Percentiles rank a stretch among this genome's conserved stretches.
phyloP scores from a whole-genome alignment of 2,113 vertebrate species.

The Colossoma macropomum region DNA sequence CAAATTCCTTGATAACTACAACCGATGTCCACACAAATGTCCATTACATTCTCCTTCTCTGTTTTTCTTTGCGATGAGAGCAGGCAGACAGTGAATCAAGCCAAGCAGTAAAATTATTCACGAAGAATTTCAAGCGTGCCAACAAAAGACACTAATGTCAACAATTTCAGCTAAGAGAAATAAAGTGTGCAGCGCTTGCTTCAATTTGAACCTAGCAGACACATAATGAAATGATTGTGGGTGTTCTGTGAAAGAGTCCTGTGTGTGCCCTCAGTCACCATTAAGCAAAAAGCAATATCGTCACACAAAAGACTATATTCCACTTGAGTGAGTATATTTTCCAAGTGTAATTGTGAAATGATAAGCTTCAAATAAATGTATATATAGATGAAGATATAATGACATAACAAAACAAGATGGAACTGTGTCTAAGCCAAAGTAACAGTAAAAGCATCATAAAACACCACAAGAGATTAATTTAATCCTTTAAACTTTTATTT shows the following conservation, averaged over 20 bases:
- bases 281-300: conserved; percentile 36
- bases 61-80: conserved; percentile 11
- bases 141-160: conserved; percentile 18
- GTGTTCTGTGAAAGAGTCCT: conserved; percentile 18
- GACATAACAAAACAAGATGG: not conserved
- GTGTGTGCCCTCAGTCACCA: conserved; percentile 23
- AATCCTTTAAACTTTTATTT: not conserved
- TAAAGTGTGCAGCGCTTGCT: conserved; percentile 6
- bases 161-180: conserved; percentile 25
- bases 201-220: conserved; percentile 36
- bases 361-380: not conserved
- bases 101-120: conserved; percentile 25
- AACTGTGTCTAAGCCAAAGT: not conserved
- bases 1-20: not conserved
- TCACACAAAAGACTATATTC: conserved; percentile 30
- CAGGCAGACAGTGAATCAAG: conserved; percentile 14
- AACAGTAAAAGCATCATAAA: not conserved
- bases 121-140: conserved; percentile 12
- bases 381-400: not conserved
- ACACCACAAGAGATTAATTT: not conserved
- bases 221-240: conserved; percentile 35
- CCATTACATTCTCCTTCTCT: conserved; percentile 9
- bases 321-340: not conserved
- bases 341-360: conserved; percentile 12
- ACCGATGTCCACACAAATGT: conserved; percentile 21